A percentile compares a stretch with the other conserved stretches of the same genome.
Conservation (phyloP, 2,797 vertebrate genomes). For the Xiphophorus birchmanni region DNA sequence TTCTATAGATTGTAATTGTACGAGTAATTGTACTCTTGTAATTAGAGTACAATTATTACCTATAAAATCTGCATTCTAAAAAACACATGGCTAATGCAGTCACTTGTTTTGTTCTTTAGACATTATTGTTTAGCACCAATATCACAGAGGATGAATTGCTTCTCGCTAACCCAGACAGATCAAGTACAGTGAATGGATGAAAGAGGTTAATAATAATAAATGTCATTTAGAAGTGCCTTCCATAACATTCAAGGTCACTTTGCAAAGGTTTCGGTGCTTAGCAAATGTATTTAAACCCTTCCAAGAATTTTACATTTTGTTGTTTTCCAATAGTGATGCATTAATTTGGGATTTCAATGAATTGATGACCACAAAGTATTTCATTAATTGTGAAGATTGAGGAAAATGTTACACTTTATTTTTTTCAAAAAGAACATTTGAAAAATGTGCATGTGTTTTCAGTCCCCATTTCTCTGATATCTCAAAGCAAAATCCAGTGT, state of each 20-base stretch:
- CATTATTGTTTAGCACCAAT: background rate
- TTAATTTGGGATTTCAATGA: background rate
- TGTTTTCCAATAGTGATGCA: background rate
- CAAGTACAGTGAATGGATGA: background rate
- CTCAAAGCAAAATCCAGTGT: background rate
- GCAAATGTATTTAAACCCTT: background rate
- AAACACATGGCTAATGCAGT: background rate
- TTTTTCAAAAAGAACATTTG: background rate
- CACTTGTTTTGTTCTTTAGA: background rate
- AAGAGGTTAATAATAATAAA: background rate
- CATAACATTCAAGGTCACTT: too few relatives aligned
- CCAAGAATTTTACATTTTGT: background rate
- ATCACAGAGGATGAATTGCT: background rate
- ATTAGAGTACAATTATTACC: constrained; percentile 75
- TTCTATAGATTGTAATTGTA: constrained; percentile 57
- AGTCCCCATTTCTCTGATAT: background rate
- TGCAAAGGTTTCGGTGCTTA: background rate
- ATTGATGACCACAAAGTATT: background rate
- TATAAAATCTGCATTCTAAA: constrained; percentile 33
- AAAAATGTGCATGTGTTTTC: background rate
- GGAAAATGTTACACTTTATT: background rate
- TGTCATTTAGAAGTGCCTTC: too few relatives aligned
- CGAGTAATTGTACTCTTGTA: constrained; percentile 25
- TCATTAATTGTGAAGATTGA: background rate
- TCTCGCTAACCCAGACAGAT: background rate